Evolutionary conservation across 2,113 vertebrate species (phyloP), one percentile per base, ranked within the genome.

Genomic region (Polypterus bichir): DNA sequence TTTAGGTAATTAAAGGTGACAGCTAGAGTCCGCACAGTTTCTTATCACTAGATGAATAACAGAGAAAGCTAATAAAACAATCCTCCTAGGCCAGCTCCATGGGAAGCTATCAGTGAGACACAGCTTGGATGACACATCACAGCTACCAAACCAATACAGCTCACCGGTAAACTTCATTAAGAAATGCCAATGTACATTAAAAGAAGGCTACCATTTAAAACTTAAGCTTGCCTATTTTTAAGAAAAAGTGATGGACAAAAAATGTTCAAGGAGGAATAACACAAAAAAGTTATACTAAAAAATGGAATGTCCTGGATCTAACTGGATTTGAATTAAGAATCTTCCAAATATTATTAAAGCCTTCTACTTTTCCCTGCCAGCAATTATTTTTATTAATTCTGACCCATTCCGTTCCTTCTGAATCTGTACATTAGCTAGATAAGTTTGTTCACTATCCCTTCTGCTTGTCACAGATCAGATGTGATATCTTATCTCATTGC

Each of bases 1-100:
- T 70, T 73, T 59, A 68, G 49, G 58, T 67, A 66, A 74, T 73
- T 73, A 69, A 60, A 64, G 47, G 49, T 64, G 69, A 62, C 60
- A 70, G 59, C 48, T 62, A 11, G 69, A 74, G 44, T 59, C 73
- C 74, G 27, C 27, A 44, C 66, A 56, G 59, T 51, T 68, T 74
- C 53, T 5, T 65, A 47, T 27, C 63, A 57, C 62, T 5, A 56
- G 57, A 48, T 68, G 63, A 66, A 1, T 54, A 52, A 7, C 0
- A 0, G 0, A 9, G 59, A 52, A 59, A 68, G 27, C 9, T 10
- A 8, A 5, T 55, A 5, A 56, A 56, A 45, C 5, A 44, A 57
- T 27, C 11, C 1, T 0, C 60, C 53, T 11, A 64, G 10, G 45
- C 2, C 3, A n/a, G 1, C 9, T 58, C 9, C 4, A 58, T 6